Conservation (phyloP, 2,888 invertebrate genomes). For the Argynnis bischoffii region DNA sequence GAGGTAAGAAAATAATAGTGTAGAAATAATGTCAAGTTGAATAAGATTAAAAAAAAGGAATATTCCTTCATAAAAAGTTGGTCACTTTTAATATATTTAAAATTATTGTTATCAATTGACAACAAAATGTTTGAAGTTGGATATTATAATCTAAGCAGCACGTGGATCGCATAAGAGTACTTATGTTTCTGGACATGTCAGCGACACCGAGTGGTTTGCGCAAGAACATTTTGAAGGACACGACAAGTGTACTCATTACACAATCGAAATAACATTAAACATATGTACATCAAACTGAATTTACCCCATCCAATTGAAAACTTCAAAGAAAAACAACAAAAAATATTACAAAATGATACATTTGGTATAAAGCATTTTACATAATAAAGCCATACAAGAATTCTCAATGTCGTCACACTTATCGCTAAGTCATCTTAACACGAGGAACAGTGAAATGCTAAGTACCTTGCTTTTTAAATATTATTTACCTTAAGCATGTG, state of each 20-base stretch:
- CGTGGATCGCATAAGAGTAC: constrained; percentile 12
- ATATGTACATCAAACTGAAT: constrained; percentile 43
- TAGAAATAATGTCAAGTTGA: too few species aligned
- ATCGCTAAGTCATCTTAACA: constrained; percentile 6
- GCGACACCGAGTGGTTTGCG: constrained; percentile 40
- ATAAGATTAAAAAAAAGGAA: too few species aligned
- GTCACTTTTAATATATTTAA: too few species aligned
- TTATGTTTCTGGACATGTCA: constrained; percentile 16
- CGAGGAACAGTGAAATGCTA: not conserved
- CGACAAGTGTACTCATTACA: constrained; percentile 56
- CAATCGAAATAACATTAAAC: constrained; percentile 46
- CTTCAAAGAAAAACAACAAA: constrained; percentile 47
- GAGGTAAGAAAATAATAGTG: too few species aligned
- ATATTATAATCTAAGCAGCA: not conserved
- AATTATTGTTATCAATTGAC: too few species aligned
- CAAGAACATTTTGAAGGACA: constrained; percentile 50
- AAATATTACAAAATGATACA: constrained; percentile 49
- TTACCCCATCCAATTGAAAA: constrained; percentile 46
- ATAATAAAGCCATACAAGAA: constrained; percentile 50
- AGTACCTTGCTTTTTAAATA: not conserved
- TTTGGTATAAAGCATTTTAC: constrained; percentile 48
- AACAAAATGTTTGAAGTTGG: too few species aligned
- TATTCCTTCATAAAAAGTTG: too few species aligned
- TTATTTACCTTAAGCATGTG: not conserved
- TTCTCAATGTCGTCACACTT: not conserved